These are phyloP conservation scores for Manis javanica DNA, from an alignment of 2,797 vertebrate species.

Conservation along the genomic window DNA sequence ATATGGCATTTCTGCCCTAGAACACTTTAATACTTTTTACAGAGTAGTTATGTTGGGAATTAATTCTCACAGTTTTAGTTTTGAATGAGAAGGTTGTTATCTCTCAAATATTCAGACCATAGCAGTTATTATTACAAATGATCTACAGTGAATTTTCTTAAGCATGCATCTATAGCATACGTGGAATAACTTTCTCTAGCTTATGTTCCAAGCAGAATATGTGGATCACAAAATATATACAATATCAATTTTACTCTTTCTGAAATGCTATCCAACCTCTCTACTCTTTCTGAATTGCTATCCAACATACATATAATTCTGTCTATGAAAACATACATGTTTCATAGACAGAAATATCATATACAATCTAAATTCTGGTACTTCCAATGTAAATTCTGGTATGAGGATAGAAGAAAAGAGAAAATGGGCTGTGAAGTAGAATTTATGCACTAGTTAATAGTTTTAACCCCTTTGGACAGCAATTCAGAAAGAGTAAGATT, in stretches of 20 bases:
- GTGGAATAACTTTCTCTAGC: not conserved
- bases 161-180: too few species aligned
- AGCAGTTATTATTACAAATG: not conserved
- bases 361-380: not conserved
- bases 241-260: not conserved
- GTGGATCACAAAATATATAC: not conserved
- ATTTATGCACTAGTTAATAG: not conserved
- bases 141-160: not conserved
- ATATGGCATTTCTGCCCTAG: not conserved
- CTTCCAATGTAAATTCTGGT: not conserved
- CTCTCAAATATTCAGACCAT: not conserved
- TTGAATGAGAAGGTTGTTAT: not conserved
- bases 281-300: not conserved
- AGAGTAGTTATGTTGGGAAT: not conserved
- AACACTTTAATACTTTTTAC: not conserved
- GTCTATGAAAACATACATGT: not conserved
- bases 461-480: not conserved
- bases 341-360: not conserved
- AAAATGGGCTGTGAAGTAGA: not conserved
- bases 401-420: not conserved
- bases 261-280: not conserved
- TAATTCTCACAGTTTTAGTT: not conserved
- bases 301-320: too few species aligned
- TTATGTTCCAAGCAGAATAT: not conserved
- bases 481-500: not conserved